Evolutionary conservation across 2,113 vertebrate genomes (phyloP).

Genomic region (Recurvirostra avosetta): DNA sequence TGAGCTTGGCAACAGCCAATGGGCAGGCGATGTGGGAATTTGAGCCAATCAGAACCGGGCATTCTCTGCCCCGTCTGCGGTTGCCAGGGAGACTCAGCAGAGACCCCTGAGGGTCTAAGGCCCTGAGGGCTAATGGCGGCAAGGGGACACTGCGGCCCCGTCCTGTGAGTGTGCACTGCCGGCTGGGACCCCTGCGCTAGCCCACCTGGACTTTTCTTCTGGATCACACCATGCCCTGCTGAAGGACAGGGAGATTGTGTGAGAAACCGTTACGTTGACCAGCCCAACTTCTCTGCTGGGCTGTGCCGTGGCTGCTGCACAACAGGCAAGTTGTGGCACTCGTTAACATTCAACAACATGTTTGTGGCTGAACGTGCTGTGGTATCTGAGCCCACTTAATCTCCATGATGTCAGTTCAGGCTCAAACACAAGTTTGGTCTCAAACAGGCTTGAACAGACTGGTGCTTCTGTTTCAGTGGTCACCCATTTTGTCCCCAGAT

Average conservation of each 20-base stretch:
- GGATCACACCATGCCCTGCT: background rate
- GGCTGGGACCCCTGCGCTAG: accelerated
- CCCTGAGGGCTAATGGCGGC: accelerated
- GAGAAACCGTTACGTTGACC: background rate
- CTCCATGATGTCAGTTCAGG: accelerated
- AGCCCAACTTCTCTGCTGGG: background rate
- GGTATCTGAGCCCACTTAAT: background rate
- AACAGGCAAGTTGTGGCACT: background rate
- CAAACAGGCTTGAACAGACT: background rate
- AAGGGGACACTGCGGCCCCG: accelerated
- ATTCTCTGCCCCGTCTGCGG: accelerated
- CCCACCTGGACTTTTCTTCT: background rate
- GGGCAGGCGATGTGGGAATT: accelerated
- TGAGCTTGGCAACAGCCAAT: background rate
- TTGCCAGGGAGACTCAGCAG: background rate
- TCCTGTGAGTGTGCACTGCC: accelerated
- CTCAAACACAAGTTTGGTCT: background rate
- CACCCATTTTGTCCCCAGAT: background rate
- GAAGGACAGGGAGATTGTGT: background rate
- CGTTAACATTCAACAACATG: background rate
- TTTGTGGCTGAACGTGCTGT: accelerated
- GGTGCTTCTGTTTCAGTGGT: background rate
- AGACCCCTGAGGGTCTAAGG: background rate
- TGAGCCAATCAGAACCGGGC: background rate
- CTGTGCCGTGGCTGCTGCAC: background rate